Percentiles rank a stretch among this genome's conserved stretches.
Conservation (phyloP, 2,113 vertebrate species). For the Hydrolagus affinis region DNA sequence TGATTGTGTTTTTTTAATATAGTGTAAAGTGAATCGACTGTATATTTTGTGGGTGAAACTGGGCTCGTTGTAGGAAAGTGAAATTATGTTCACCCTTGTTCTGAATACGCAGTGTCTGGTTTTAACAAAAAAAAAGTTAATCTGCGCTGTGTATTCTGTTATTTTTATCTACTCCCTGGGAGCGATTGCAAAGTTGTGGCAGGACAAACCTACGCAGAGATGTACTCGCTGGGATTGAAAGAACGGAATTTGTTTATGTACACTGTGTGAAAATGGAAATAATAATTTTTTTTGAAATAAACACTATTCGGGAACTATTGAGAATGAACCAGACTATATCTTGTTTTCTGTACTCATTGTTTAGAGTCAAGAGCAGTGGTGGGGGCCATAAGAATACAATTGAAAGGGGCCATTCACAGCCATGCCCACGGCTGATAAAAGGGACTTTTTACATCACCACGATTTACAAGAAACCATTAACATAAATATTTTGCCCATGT, state of each 20-base stretch:
- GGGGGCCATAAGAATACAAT: not conserved
- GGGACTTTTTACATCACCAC: not conserved
- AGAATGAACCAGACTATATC: not conserved
- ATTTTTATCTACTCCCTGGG: no score
- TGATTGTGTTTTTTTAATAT: no score
- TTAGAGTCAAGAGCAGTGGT: not conserved
- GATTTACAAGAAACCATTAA: not conserved
- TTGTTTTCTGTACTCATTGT: not conserved
- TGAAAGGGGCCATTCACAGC: not conserved
- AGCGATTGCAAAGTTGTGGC: not conserved
- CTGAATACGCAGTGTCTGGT: no score
- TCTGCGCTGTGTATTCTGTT: no score
- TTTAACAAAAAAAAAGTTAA: no score
- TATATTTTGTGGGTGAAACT: no score
- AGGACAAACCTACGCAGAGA: not conserved
- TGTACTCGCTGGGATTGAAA: not conserved
- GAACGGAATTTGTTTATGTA: not conserved
- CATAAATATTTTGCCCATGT: not conserved
- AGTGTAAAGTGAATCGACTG: no score
- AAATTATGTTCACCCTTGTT: not conserved
- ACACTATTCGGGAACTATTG: not conserved
- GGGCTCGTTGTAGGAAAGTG: not conserved
- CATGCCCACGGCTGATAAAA: not conserved
- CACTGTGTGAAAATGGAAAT: not conserved
- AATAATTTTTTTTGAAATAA: not conserved